Percentiles rank a stretch among this genome's conserved stretches.
Evolutionary conservation across 2,113 vertebrate genomes (phyloP).

Genomic region (Otolemur garnettii): DNA sequence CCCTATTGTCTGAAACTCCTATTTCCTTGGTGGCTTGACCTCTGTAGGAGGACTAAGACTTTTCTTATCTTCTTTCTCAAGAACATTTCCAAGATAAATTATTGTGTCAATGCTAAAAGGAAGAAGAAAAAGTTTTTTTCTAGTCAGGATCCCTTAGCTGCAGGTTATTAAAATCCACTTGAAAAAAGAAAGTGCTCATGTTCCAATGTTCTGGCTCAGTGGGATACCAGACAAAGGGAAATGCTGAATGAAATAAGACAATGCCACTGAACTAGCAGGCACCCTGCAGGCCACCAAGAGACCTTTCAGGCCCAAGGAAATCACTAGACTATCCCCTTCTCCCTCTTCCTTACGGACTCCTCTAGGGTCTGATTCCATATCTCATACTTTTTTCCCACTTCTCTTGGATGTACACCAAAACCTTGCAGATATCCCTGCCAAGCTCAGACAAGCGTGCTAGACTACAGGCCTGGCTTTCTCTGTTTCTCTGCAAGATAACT

Average conservation of each 20-base stretch:
- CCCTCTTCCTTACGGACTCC: not conserved
- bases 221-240: constrained; percentile 20
- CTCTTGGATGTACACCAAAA: not conserved
- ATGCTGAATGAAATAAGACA: not conserved
- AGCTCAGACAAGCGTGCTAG: not conserved
- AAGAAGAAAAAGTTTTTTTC: not conserved
- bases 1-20: not conserved
- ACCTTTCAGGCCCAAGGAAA: not conserved
- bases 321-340: not conserved
- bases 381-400: too few relatives aligned
- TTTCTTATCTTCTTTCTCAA: constrained; percentile 22
- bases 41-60: not conserved
- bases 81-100: constrained; percentile 43
- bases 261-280: not conserved
- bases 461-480: not conserved
- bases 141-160: not conserved
- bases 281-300: not conserved
- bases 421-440: not conserved
- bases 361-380: not conserved
- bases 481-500: not conserved
- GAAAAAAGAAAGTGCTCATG: not conserved
- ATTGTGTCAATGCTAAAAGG: not conserved
- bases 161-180: constrained; percentile 38
- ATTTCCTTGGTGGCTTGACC: not conserved
- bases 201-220: not conserved